Conservation (phyloP, 2,113 vertebrate species). For the Cebidichthys violaceus region DNA sequence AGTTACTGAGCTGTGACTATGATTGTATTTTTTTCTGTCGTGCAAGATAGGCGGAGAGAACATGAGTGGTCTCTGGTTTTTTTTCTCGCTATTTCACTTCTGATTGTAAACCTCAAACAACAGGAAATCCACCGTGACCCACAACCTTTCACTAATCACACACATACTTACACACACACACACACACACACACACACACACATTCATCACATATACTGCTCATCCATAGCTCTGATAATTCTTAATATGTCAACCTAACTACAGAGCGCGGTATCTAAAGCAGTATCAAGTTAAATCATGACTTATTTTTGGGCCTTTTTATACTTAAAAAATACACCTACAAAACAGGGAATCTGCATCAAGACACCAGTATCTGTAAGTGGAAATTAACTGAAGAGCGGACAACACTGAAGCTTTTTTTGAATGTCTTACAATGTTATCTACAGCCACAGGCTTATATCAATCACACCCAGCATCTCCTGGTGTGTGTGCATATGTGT, state of each 20-base stretch:
- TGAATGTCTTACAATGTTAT: conserved; percentile 33
- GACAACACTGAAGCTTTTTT: conserved; percentile 1
- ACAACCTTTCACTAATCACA: conserved; percentile 77
- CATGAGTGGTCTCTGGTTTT: conserved; percentile 66
- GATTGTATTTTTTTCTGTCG: conserved; percentile 16
- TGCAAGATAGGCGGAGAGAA: conserved; percentile 14
- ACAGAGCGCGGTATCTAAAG: background rate
- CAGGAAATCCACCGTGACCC: conserved; percentile 81
- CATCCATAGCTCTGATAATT: background rate
- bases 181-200: background rate
- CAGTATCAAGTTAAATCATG: background rate
- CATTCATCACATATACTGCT: conserved; percentile 6
- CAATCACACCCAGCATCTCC: conserved; percentile 59
- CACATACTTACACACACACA: conserved; percentile 29
- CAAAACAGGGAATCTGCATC: background rate
- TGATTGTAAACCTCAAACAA: conserved; percentile 82
- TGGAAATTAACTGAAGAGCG: background rate
- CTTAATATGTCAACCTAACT: background rate
- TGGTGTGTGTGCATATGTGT: background rate
- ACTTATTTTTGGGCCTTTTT: background rate
- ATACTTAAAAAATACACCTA: background rate
- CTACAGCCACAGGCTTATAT: conserved; percentile 52
- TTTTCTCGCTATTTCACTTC: conserved; percentile 69
- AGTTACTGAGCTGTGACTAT: background rate
- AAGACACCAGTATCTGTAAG: background rate